Evolutionary conservation across 2,113 vertebrate genomes (phyloP).

Genomic region (Pithys albifrons): DNA sequence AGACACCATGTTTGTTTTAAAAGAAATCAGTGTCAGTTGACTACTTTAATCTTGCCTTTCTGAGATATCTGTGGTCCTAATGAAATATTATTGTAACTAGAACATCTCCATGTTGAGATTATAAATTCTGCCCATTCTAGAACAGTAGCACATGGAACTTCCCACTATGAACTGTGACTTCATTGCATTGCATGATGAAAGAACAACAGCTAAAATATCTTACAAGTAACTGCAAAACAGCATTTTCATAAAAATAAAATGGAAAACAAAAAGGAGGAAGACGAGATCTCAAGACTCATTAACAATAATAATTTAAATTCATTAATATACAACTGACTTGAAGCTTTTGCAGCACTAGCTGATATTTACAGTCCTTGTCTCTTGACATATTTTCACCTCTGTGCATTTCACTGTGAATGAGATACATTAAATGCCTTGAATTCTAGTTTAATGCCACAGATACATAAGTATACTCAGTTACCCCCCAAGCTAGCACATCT

Average conservation of each 20-base stretch:
- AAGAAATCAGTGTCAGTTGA: not conserved
- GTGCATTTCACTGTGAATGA: not conserved
- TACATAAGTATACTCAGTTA: not conserved
- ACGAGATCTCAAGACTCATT: not conserved
- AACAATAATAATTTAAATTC: not conserved
- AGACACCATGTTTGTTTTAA: not conserved
- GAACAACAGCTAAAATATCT: not conserved
- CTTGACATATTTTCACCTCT: not conserved
- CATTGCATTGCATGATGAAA: not conserved
- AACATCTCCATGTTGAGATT: not conserved
- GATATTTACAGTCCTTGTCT: not conserved
- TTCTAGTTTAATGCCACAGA: not conserved
- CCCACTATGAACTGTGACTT: not conserved
- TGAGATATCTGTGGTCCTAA: not conserved
- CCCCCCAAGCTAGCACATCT: not conserved
- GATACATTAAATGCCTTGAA: not conserved
- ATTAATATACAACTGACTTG: not conserved
- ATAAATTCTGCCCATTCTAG: not conserved
- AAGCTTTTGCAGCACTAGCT: not conserved
- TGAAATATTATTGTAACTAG: not conserved
- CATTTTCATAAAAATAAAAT: not conserved
- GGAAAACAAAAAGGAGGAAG: not conserved
- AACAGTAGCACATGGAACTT: not conserved
- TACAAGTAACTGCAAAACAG: not conserved
- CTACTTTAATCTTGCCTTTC: not conserved